Base-by-base conservation (phyloP, 2,888 invertebrate genomes). In the Troides oblongomaculatus region DNA sequence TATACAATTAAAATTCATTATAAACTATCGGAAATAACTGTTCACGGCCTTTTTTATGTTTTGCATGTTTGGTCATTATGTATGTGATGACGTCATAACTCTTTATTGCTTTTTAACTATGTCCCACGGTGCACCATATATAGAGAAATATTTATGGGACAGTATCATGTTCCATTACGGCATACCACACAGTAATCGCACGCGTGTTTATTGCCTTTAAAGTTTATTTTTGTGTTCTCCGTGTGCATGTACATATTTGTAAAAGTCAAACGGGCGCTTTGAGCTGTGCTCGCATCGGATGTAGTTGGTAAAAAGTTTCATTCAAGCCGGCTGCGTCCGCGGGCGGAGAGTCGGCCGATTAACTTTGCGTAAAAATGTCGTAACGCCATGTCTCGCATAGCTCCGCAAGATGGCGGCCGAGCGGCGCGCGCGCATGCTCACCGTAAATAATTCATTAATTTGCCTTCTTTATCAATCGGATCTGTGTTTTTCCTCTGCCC, bases 371-470 rank as follows among this genome's bases (percentile, higher is more conserved):
- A 67, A 67, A 63, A 70, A 70, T 70, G 70, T 67, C 60, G 61
- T 60, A 67, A 67, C 58, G n/a, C 66, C 57, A 68, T 67, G 67
- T 71, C 67, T 62, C 65, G 68, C 68, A 68, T 68, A 71, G 70
- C 65, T 68, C 62, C 39, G 53, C 66, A 67, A 70, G 70, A 70
- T 70, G 70, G 70, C 70, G 66, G 60, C 56, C 77, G 73, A 73
- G 75, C 77, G 76, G 76, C 72, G 76, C 75, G 66, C 75, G 72
- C 77, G 70, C 70, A 66, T 63, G 66, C 66, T 25, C 70, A 59
- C 60, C 70, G 64, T 85, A 78, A 81, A 84, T 85, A 82, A 86
- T 85, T 86, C 83, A 86, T 84, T 83, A 81, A 81, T 84, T 80
- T 81, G 76, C 74, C 75, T 77, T 72, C 75, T 76, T 78, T 78